These are phyloP conservation scores for Rhinolophus ferrumequinum DNA, from an alignment of 2,113 vertebrate genomes.

Conservation along the genomic window DNA sequence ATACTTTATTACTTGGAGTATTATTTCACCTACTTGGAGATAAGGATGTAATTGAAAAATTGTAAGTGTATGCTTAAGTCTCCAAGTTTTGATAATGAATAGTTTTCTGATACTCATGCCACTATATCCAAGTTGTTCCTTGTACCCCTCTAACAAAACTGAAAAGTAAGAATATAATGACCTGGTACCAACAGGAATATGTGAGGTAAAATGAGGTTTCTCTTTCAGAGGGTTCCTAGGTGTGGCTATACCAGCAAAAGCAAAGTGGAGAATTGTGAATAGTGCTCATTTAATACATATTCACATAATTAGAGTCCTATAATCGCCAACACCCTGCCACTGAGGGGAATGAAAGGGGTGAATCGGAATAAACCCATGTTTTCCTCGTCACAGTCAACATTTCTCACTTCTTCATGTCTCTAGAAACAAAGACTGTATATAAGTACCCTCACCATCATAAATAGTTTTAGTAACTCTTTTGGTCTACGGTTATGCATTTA, in stretches of 20 bases:
- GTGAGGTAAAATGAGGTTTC: neutral
- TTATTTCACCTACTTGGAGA: conserved; percentile 17
- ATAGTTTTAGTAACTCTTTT: conserved; percentile 2
- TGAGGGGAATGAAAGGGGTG: neutral
- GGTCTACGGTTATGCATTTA: neutral
- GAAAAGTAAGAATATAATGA: neutral
- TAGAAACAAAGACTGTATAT: neutral
- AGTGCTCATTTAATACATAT: neutral
- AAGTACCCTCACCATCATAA: neutral
- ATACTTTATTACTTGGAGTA: neutral
- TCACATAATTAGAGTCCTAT: neutral
- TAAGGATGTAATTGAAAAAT: neutral
- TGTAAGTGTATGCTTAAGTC: neutral
- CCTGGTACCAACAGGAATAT: neutral
- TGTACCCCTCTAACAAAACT: neutral
- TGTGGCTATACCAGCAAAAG: neutral
- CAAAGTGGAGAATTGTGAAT: neutral
- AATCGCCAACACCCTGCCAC: neutral
- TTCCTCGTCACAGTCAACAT: conserved; percentile 17
- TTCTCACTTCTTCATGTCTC: neutral
- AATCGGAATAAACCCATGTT: neutral
- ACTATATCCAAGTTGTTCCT: neutral
- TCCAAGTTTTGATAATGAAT: neutral
- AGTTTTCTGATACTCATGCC: neutral
- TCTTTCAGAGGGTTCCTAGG: neutral